Evolutionary conservation across 2,888 invertebrate genomes (phyloP).

Genomic region (Auanema freiburgensis): DNA sequence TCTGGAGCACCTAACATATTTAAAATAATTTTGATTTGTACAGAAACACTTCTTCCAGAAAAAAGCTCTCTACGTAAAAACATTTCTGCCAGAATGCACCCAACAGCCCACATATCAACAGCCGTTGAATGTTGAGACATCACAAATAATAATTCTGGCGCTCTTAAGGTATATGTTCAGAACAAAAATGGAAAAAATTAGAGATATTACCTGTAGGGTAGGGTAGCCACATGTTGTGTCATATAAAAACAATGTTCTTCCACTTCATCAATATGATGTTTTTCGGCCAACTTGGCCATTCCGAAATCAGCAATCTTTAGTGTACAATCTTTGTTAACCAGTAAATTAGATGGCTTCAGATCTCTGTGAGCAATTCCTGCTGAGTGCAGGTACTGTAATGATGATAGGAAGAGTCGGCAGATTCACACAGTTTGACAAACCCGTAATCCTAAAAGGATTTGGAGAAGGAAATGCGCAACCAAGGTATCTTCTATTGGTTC

Average conservation of each 20-base stretch:
- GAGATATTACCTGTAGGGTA: conserved; percentile 43
- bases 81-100: conserved; percentile 62
- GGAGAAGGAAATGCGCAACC: conserved; percentile 49
- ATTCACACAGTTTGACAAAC: conserved; percentile 29
- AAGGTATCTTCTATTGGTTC: conserved; percentile 50
- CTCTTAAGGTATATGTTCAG: conserved; percentile 28
- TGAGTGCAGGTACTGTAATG: conserved; percentile 55
- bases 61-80: conserved; percentile 52
- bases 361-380: conserved; percentile 60
- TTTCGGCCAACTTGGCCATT: conserved; percentile 56
- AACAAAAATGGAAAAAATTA: neutral
- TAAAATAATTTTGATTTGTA: conserved; percentile 57
- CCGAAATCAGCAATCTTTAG: conserved; percentile 60
- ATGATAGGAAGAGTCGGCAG: neutral
- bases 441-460: conserved; percentile 53
- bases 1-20: conserved; percentile 53
- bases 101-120: conserved; percentile 62
- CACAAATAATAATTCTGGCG: conserved; percentile 59
- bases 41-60: conserved; percentile 55
- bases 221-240: conserved; percentile 60
- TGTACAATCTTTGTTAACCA: conserved; percentile 52
- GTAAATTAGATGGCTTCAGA: conserved; percentile 58
- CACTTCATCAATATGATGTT: conserved; percentile 47
- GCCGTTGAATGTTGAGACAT: conserved; percentile 60
- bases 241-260: conserved; percentile 62